Base-by-base conservation (phyloP, 2,888 invertebrate genomes). In the Lithophane socia region DNA sequence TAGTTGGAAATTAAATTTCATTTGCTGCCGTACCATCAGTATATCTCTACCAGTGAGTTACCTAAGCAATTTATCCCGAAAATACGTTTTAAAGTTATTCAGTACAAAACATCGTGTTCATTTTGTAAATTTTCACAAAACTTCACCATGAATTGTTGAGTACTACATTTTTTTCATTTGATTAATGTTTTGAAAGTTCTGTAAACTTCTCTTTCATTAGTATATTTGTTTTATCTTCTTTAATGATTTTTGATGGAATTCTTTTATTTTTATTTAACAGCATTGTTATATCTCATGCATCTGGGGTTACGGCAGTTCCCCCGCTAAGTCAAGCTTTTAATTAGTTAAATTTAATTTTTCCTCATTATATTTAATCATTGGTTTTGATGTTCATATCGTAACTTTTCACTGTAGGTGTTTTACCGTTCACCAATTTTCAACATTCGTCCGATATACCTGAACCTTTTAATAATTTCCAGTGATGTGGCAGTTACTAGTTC, bases 401-500 rank as follows among this genome's bases (percentile, higher is more conserved):
- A n/a, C 29, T 3, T 52, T 49, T 42, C 4, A 37, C 9, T 54
- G 5, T n/a, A 49, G 8, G 52, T 37, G 21, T n/a, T 29, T 7
- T 8, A 37, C 24, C 0, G 9, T 47, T 1, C 4, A 37, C 9
- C 18, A 72, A 71, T 49, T n/a, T 72, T 24, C 7, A 42, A 72
- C 3, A 8, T 47, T 18, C 4, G 3, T 18, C n/a, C 9, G n/a
- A 18, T 71, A 13, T 29, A 44, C 9, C 13, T 21, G 1, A 52
- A 24, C 0, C 16, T 42, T 9, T 16, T 54, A n/a, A 21, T 58
- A 1, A 24, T 64, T 82, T 84, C 3, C 86, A 94, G 94, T 75
- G 29, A 93, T 95, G 93, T 94, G 93, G 93, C 86, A 88, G 75
- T 49, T 92, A 24, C 44, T 93, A 60, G 61, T 91, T 3, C 64